Percentiles rank a stretch among this genome's conserved stretches.
Evolutionary conservation across 2,888 invertebrate species (phyloP).

Genomic region (Macaria notata): DNA sequence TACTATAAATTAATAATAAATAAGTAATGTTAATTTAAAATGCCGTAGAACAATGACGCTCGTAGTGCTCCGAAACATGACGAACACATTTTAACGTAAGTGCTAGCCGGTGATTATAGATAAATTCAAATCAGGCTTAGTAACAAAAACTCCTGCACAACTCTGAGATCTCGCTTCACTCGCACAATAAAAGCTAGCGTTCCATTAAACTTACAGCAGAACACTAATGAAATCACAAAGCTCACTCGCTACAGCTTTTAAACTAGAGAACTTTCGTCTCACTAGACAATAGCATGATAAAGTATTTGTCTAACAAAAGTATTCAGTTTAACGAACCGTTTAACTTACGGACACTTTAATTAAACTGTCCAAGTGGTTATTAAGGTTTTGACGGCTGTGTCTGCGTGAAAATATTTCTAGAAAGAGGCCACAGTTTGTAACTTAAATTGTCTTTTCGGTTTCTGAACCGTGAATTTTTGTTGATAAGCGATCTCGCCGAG

Average conservation of each 20-base stretch:
- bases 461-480: neutral
- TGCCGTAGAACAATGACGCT: too few relatives aligned
- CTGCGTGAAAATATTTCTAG: constrained; percentile 10
- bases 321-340: constrained; percentile 16
- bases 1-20: too few relatives aligned
- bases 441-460: constrained; percentile 8
- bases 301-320: constrained; percentile 14
- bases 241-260: constrained; percentile 3
- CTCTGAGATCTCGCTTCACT: too few relatives aligned
- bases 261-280: constrained; percentile 3
- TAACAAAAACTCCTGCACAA: too few relatives aligned
- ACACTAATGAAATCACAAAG: constrained; percentile 5
- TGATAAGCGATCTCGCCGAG: too few relatives aligned
- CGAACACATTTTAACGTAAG: too few relatives aligned
- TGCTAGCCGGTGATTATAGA: too few relatives aligned
- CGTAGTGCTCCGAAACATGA: too few relatives aligned
- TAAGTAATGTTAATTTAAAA: too few relatives aligned
- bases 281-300: constrained; percentile 14
- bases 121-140: too few relatives aligned
- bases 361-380: constrained; percentile 19
- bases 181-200: neutral
- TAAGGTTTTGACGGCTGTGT: constrained; percentile 13
- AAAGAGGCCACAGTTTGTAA: constrained; percentile 5
- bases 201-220: constrained; percentile 1
- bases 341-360: constrained; percentile 18